These are phyloP conservation scores for Sylvicapra grimmia DNA, from an alignment of 2,113 vertebrate genomes.

Conservation along the genomic window DNA sequence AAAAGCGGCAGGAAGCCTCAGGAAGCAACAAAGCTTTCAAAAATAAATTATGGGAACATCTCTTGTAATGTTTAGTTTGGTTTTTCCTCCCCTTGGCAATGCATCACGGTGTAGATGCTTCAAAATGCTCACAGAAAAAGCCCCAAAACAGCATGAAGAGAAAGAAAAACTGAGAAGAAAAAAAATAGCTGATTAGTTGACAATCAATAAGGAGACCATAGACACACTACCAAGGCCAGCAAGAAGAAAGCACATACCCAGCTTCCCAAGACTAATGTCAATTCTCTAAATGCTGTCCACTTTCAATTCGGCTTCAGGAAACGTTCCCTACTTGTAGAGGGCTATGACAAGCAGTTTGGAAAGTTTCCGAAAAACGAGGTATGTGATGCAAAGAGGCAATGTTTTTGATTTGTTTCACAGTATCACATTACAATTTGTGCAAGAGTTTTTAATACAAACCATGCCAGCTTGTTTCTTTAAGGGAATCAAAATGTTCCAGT, in stretches of 20 bases:
- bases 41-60: constrained; percentile 75
- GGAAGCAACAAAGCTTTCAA: constrained; percentile 75
- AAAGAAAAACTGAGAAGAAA: constrained; percentile 21
- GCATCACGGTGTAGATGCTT: constrained; percentile 77
- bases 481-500: constrained; percentile 64
- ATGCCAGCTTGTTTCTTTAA: constrained; percentile 53
- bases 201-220: constrained; percentile 53
- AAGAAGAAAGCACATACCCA: constrained; percentile 43
- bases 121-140: constrained; percentile 83
- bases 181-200: constrained; percentile 1
- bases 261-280: constrained; percentile 41
- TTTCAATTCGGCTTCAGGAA: constrained; percentile 61
- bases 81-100: constrained; percentile 58
- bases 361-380: constrained; percentile 82
- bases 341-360: constrained; percentile 70
- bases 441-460: constrained; percentile 75
- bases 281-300: constrained; percentile 49
- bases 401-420: constrained; percentile 79
- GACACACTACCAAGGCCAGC: constrained; percentile 51
- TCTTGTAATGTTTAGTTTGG: constrained; percentile 53
- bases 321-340: constrained; percentile 39
- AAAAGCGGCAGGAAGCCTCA: constrained; percentile 87
- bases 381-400: constrained; percentile 81
- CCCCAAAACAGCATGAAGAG: constrained; percentile 75
- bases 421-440: constrained; percentile 76